phyloP scores from a whole-genome alignment of 1,140 invertebrate genomes.

The Drosophila chauvacae region DNA sequence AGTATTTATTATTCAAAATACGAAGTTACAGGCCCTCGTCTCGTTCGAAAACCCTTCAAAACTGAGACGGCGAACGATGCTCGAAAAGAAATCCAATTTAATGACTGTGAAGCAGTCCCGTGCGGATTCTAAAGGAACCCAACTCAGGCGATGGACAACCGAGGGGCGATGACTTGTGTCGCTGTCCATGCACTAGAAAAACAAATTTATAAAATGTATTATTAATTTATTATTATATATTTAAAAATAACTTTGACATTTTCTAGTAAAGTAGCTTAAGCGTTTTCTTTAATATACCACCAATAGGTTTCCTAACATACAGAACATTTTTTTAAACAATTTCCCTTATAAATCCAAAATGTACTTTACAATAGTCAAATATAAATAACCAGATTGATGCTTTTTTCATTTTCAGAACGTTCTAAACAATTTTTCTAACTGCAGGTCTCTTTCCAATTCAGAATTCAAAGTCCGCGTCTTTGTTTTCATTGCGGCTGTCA shows the following conservation, averaged over 20 bases:
- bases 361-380: neutral
- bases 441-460: neutral
- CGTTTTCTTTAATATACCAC: neutral
- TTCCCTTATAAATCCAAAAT: neutral
- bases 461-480: constrained; percentile 57
- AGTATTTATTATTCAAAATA: constrained; percentile 67
- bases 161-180: constrained; percentile 62
- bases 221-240: too few relatives aligned
- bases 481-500: constrained; percentile 82
- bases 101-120: constrained; percentile 62
- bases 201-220: neutral
- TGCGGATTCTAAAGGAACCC: constrained; percentile 32
- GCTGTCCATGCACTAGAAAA: constrained; percentile 3
- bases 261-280: rapidly evolving
- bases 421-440: neutral
- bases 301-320: neutral
- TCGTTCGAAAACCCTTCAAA: constrained; percentile 52
- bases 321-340: neutral
- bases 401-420: neutral
- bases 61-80: constrained; percentile 30
- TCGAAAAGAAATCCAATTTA: constrained; percentile 76
- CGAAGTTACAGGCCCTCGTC: constrained; percentile 27
- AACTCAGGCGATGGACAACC: constrained; percentile 44
- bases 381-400: neutral
- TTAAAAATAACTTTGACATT: neutral